Evolutionary conservation across 2,888 invertebrate species (phyloP), one percentile per base, ranked within the genome.

Genomic region (Pollenia griseotomentosa): DNA sequence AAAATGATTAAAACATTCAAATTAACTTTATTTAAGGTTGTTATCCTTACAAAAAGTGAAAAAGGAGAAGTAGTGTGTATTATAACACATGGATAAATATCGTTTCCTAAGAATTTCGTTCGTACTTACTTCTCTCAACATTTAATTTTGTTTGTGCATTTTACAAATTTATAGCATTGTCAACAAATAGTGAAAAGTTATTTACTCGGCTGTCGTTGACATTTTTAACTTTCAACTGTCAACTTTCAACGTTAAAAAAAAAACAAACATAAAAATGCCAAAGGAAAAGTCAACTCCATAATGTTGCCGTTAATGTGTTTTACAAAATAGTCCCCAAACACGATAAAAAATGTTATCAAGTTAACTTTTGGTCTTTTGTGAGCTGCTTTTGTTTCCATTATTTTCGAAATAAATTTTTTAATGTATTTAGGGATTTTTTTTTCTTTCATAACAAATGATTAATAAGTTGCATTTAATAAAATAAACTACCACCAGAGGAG

Each of bases 161-260:
- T 33, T 40, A 16, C 3, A 78, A 86, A 88, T 88, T 88, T 88
- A 88, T 88, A 74, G 74, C 83, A 85, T 86, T 88, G 88, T 88
- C 88, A 88, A 81, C 88, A 79, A 78, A 86, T 80, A 88, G 82
- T 86, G 84, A 84, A 86, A 88, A 86, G 83, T 88, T 88, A 86
- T 85, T 88, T 85, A 83, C 73, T 82, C 78, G 84, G 40, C 88
- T 84, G 88, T 82, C 78, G 84, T 70, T 87, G 87, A 82, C 84
- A 79, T 84, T 84, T 87, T 86, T 77, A 83, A 86, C 86, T 86
- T 86, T 75, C 33, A 70, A 78, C 57, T 75, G 74, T 85, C 81
- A 85, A 85, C 75, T 82, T 74, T 16, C 19, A 70, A 42, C 63
- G 11, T 51, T 16, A 68, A 48, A 23, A 57, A 23, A 57, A 71